Conservation (phyloP, 2,797 vertebrate species). For the Danio aesculapii region DNA sequence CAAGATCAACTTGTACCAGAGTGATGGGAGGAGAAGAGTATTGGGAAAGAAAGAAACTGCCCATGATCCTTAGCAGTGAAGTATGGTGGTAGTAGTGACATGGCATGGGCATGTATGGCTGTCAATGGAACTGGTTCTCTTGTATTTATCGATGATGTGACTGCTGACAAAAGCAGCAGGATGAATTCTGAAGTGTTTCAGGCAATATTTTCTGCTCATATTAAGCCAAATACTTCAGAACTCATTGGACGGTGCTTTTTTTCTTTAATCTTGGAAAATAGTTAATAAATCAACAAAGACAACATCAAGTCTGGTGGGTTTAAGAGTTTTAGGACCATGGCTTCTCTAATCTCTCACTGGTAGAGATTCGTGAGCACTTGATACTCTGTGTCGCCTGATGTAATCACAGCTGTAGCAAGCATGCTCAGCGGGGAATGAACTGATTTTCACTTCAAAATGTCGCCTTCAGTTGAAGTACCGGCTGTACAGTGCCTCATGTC, state of each 20-base stretch:
- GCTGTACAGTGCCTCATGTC: slow-evolving; percentile 79
- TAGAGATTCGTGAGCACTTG: slow-evolving; percentile 80
- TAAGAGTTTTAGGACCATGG: neutral
- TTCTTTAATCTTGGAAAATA: no score
- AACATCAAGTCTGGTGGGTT: neutral
- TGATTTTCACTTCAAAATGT: slow-evolving; percentile 77
- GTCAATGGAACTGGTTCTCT: no score
- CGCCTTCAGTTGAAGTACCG: slow-evolving; percentile 85
- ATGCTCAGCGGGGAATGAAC: slow-evolving; percentile 79
- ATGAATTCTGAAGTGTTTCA: neutral
- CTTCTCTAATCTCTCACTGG: slow-evolving; percentile 51
- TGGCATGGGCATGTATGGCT: no score
- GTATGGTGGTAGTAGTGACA: no score
- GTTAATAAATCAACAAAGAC: no score
- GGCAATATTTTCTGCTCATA: slow-evolving; percentile 2
- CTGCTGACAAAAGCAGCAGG: neutral
- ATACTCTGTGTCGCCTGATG: slow-evolving; percentile 80
- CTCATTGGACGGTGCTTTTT: slow-evolving; percentile 54
- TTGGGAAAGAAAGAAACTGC: no score
- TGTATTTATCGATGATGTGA: no score
- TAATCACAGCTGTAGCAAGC: slow-evolving; percentile 81
- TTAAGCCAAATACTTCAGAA: slow-evolving; percentile 37
- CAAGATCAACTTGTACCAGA: no score
- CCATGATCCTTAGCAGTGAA: no score
- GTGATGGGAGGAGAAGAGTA: no score